Evolutionary conservation across 2,888 invertebrate species (phyloP), one percentile per base, ranked within the genome.

Genomic region (Yponomeuta plumbellus): DNA sequence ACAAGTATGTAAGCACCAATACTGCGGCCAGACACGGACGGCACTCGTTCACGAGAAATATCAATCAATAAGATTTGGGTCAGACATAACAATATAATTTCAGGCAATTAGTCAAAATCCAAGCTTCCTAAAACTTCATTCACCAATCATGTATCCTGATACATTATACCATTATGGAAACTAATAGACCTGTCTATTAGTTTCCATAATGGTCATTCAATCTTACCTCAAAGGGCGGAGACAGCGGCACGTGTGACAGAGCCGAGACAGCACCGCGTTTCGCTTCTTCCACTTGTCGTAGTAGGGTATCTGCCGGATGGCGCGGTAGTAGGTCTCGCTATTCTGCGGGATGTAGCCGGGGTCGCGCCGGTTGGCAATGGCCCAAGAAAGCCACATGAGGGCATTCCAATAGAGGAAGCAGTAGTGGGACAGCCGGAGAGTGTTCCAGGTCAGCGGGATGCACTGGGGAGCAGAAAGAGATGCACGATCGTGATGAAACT

Each of bases 361-460:
- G 85, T 98, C 97, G 66, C 95, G 94, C 21, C 97, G 93, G 78
- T 97, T 97, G 5, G 97, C 97, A 64, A 97, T 94, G 67, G 97
- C 93, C 95, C 98, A 97, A 75, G 97, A 96, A 11, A 97, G 89
- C 98, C 98, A 98, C 97, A 98, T 98, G 11, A 97, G 94, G 6
- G 94, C 92, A 83, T 98, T 98, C 95, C 97, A 96, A 77, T 97
- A 96, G 70, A 98, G 94, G 82, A 98, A 98, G 77, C 96, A 95
- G 76, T 97, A 96, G 81, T 98, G 97, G 0, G 96, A 96, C 0
- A 96, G 94, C 0, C 97, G 93, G 58, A 97, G 86, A 10, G 96
- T 94, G 79, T 97, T 96, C 97, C 97, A 98, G 0, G 97, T 98
- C 59, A 96, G 92, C 0, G 97, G 97, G 70, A 98, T 94, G 74